phyloP scores from a whole-genome alignment of 2,113 vertebrate species.

The Bagarius yarrelli region DNA sequence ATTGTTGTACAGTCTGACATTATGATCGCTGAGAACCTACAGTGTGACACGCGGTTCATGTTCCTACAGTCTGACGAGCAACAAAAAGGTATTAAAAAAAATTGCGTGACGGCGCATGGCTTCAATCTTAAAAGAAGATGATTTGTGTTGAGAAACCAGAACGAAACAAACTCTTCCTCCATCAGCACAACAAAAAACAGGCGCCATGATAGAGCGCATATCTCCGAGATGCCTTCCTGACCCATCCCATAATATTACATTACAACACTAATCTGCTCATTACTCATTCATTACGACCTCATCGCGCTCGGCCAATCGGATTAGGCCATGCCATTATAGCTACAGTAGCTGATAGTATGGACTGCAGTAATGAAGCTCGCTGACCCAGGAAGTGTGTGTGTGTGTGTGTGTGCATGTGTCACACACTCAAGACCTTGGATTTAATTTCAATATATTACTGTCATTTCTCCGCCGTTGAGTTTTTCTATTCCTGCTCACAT shows the following conservation, averaged over 20 bases:
- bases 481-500: neutral
- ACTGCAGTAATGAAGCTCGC: constrained; percentile 13
- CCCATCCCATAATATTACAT: constrained; percentile 41
- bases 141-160: neutral
- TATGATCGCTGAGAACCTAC: too few species aligned
- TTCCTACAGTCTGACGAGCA: too few species aligned
- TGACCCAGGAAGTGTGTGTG: neutral
- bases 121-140: too few species aligned
- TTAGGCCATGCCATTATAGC: constrained; percentile 37
- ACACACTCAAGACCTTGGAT: neutral
- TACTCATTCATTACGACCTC: constrained; percentile 42
- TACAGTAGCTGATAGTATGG: constrained; percentile 12
- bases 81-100: too few species aligned
- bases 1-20: too few species aligned
- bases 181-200: too few species aligned
- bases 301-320: constrained; percentile 39
- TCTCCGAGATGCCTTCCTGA: constrained; percentile 24
- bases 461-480: neutral
- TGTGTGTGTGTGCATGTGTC: constrained; percentile 21
- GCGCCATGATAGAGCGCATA: neutral
- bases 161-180: neutral
- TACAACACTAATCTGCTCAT: constrained; percentile 40
- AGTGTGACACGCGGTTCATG: too few species aligned
- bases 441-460: constrained; percentile 15
- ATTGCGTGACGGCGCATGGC: too few species aligned